These are phyloP conservation scores for Lycocerus yunnanus DNA, from an alignment of 2,888 invertebrate species.

Conservation along the genomic window DNA sequence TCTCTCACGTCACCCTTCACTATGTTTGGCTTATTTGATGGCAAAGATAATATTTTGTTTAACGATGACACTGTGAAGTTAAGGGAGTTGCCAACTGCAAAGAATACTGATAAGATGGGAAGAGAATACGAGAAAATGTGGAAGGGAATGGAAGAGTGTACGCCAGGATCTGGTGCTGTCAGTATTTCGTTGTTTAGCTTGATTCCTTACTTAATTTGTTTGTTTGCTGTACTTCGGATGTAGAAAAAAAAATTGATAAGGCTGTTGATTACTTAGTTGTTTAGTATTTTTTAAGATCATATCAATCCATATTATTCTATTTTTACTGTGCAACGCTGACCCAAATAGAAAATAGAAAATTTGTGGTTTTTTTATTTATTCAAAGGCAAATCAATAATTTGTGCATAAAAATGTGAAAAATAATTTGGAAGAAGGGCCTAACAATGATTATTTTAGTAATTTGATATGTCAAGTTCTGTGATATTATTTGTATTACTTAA, in stretches of 20 bases:
- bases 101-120: conserved; percentile 46
- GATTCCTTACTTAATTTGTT: conserved; percentile 10
- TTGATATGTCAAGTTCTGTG: conserved; percentile 21
- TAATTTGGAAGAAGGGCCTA: not conserved
- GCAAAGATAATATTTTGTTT: conserved; percentile 67
- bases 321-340: not conserved
- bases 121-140: conserved; percentile 42
- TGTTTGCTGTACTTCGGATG: conserved; percentile 2
- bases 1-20: conserved; percentile 67
- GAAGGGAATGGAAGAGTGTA: conserved; percentile 35
- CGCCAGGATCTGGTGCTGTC: not conserved
- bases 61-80: conserved; percentile 59
- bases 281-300: not conserved
- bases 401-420: not conserved
- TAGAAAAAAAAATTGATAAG: not conserved
- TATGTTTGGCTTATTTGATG: conserved; percentile 72
- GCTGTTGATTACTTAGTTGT: not conserved
- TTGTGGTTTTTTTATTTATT: not conserved
- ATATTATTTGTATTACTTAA: conserved; percentile 25
- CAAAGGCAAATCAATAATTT: not conserved
- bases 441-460: not conserved
- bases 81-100: conserved; percentile 44
- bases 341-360: not conserved
- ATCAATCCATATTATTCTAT: not conserved
- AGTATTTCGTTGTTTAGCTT: conserved; percentile 11